Evolutionary conservation across 2,113 vertebrate genomes (phyloP), one percentile per base, ranked within the genome.

Genomic region (Elephas maximus): DNA sequence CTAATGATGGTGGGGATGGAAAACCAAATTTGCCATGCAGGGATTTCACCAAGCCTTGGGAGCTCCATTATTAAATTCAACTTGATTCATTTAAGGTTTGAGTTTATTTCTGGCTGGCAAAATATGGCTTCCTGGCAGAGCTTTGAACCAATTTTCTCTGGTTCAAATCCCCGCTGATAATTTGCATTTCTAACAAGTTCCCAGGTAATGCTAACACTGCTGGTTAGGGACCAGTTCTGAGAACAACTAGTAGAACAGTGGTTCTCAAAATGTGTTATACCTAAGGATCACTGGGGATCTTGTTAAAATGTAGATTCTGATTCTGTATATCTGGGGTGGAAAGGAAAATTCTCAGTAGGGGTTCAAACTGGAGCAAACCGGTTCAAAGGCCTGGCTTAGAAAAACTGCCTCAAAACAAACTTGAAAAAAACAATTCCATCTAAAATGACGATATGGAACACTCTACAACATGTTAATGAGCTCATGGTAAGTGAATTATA

Each of bases 391-490:
- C 48, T 88, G 51, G 71, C 17, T 95, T 74, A 97, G 83, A 95
- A 94, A 97, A 93, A 74, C 62, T 93, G 67, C 79, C 95, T 90
- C 53, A 91, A 94, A 94, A 94, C 73, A 94, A 95, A 95, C 63
- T 91, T 73, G 30, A 82, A 79, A 71, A 89, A 94, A 95, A 69
- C n/a, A 74, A 71, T 53, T 37, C 15, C n/a, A 82, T 60, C 63
- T 91, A 91, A 96, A 97, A 91, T 95, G 88, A 51, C 51, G 88
- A 92, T 0, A 5, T 63, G 88, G 97, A 95, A 81, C 84, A 80
- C 24, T 90, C 37, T 77, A 78, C 8, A 85, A 63, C n/a, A 73
- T 83, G 96, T 93, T 93, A 89, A 92, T 48, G 87, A 94, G 60
- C 65, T 96, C 94, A 91, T 10, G 93, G 57, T 89, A 91, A 96